Evolutionary conservation across 2,888 invertebrate genomes (phyloP).

Genomic region (Halocaridina rubra): DNA sequence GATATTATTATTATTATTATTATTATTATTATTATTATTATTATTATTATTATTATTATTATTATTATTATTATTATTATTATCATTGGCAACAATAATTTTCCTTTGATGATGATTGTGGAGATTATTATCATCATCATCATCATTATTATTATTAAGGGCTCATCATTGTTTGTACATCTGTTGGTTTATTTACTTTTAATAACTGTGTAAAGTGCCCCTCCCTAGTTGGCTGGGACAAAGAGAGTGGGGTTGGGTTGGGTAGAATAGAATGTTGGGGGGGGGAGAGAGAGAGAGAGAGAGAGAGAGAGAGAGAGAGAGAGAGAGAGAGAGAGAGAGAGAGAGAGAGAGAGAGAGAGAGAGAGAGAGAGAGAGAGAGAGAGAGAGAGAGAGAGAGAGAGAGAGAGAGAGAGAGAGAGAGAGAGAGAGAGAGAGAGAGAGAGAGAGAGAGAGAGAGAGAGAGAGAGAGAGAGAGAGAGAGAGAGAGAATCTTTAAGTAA

Average conservation of each 20-base stretch:
- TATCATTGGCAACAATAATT: too few species aligned
- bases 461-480: neutral
- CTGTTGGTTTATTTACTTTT: too few species aligned
- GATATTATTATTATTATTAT: too few species aligned
- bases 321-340: neutral
- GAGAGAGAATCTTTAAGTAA: too few species aligned
- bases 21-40: neutral
- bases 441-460: neutral
- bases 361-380: neutral
- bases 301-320: neutral
- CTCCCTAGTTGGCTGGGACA: too few species aligned
- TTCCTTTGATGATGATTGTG: too few species aligned
- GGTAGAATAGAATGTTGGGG: too few species aligned
- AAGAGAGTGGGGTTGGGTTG: too few species aligned
- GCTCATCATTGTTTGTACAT: too few species aligned
- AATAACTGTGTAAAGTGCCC: too few species aligned
- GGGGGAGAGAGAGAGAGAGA: neutral
- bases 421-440: neutral
- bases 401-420: neutral
- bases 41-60: neutral
- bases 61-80: neutral
- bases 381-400: neutral
- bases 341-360: neutral
- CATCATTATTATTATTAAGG: too few species aligned
- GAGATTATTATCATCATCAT: neutral